Evolutionary conservation across 2,797 vertebrate species (phyloP), one percentile per base, ranked within the genome.

Genomic region (Channallabes apus): DNA sequence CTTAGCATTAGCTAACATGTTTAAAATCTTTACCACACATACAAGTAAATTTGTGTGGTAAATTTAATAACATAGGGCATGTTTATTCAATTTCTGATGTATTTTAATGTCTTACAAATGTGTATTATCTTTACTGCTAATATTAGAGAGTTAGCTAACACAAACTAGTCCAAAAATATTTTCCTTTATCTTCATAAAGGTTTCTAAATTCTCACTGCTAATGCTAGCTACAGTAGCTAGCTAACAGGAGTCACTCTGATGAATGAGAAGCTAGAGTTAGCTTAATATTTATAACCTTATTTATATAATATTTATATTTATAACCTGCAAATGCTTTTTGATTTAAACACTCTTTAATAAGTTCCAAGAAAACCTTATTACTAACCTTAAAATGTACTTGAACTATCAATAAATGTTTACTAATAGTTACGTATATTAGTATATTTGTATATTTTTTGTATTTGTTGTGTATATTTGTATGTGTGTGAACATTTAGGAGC

Each of bases 401-500:
- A 11, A 35, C 6, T 29, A 4, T 24, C 20, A 3, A 11, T 69
- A 38, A 38, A 69, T 22, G 35, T 15, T 22, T 41, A 71, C 32
- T 38, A 11, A 38, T 24, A 9, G 8, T 11, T 11, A 38, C 41
- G 41, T 41, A 46, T 46, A 46, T 46, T 46, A 41, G 41, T 41
- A 41, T 41, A 41, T n/a, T 24, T 27, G 14, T n/a, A 59, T 3
- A n/a, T 35, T 32, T 20, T 5, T 68, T 14, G 20, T 24, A 46
- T n/a, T 56, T 32, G 41, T 51, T 77, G 24, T 62, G 54, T 46
- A 20, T 84, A 27, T 88, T 32, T 83, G 59, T 51, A 46, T 46
- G 0, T 86, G 35, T 61, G 0, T 86, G 54, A 84, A 22, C 14
- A 29, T 87, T 4, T 24, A 97, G 98, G 98, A 99, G 88, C 94